phyloP scores from a whole-genome alignment of 2,888 invertebrate species.

The Neoaliturus tenellus region DNA sequence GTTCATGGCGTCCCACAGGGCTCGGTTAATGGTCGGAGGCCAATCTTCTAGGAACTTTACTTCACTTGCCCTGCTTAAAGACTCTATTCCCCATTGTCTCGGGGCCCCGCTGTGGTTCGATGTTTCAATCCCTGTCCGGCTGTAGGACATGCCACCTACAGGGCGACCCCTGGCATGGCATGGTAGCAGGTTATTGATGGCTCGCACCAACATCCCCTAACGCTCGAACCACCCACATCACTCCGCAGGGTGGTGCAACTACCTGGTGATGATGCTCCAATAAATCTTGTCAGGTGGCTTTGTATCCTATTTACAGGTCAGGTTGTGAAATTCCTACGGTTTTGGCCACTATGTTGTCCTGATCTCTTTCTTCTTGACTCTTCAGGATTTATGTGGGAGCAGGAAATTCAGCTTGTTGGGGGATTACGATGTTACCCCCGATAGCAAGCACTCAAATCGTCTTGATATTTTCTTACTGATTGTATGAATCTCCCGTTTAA shows the following conservation, averaged over 20 bases:
- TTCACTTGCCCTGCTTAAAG: conserved; percentile 50
- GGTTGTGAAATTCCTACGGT: neutral
- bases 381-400: too few relatives aligned
- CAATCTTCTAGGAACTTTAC: conserved; percentile 51
- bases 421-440: too few relatives aligned
- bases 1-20: neutral
- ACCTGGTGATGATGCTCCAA: neutral
- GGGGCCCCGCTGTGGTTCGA: conserved; percentile 39
- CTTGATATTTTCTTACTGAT: too few relatives aligned
- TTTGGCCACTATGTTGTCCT: neutral
- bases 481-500: too few relatives aligned
- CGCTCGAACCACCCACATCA: neutral
- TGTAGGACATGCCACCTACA: conserved; percentile 26
- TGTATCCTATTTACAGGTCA: neutral
- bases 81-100: conserved; percentile 51
- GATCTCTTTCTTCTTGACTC: too few relatives aligned
- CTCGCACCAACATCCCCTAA: conserved; percentile 10
- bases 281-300: neutral
- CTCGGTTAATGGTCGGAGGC: neutral
- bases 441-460: too few relatives aligned
- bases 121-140: conserved; percentile 41
- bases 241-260: neutral
- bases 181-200: conserved; percentile 44
- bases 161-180: neutral
- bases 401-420: too few relatives aligned